A percentile compares a stretch with the other conserved stretches of the same genome.
Evolutionary conservation across 1,140 invertebrate species (phyloP).

Genomic region (Maniola jurtina): DNA sequence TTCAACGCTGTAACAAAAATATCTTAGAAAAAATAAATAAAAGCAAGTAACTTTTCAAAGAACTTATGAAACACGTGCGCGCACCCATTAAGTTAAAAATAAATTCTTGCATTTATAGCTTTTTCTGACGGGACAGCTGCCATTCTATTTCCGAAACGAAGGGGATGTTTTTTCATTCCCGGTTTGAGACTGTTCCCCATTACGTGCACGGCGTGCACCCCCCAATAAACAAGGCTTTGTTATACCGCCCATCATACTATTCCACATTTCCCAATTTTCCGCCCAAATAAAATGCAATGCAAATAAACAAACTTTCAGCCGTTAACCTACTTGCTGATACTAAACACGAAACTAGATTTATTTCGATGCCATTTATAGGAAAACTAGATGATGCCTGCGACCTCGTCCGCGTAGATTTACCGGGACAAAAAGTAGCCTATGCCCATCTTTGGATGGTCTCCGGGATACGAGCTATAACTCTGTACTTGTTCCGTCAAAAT

Average conservation of each 20-base stretch:
- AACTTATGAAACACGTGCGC: conserved; percentile 14
- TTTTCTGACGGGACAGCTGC: conserved; percentile 67
- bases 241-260: conserved; percentile 9
- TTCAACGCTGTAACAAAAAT: not conserved
- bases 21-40: not conserved
- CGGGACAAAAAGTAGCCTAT: too few species aligned
- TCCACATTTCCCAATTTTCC: conserved; percentile 6
- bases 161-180: conserved; percentile 44
- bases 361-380: not conserved
- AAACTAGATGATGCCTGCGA: not conserved
- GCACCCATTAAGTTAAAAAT: conserved; percentile 33
- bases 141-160: conserved; percentile 66
- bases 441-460: too few species aligned
- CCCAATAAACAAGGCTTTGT: conserved; percentile 28
- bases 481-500: too few species aligned
- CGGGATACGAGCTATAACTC: too few species aligned
- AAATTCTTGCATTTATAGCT: conserved; percentile 59
- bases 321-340: conserved; percentile 3
- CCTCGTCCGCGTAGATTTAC: not conserved
- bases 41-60: not conserved
- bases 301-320: conserved; percentile 3
- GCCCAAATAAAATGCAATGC: not conserved
- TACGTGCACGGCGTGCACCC: conserved; percentile 30
- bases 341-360: conserved; percentile 4
- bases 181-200: conserved; percentile 33